These are phyloP conservation scores for Choreutis nemorana DNA, from an alignment of 2,888 invertebrate species.

Conservation along the genomic window DNA sequence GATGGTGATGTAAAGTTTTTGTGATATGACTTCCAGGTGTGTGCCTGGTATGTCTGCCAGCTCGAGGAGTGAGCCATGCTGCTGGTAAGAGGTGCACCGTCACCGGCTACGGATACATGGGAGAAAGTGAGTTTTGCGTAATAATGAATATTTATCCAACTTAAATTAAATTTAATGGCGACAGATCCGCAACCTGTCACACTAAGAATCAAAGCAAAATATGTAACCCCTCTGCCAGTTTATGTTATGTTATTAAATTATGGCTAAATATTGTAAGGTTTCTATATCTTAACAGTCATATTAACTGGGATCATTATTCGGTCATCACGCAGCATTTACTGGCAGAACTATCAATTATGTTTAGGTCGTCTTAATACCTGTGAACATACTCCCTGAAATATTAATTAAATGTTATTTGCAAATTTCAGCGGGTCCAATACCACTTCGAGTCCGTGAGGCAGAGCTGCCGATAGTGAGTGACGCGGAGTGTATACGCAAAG, in stretches of 20 bases:
- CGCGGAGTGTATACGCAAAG: slow-evolving; percentile 90
- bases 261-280: no score
- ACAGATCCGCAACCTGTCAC: no score
- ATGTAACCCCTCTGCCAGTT: no score
- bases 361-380: no score
- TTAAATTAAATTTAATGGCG: background rate
- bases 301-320: no score
- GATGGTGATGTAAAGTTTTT: no score
- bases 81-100: slow-evolving; percentile 92
- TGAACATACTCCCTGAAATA: no score
- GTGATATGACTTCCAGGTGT: slow-evolving; percentile 25
- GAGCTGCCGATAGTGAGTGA: slow-evolving; percentile 93
- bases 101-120: slow-evolving; percentile 95
- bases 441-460: slow-evolving; percentile 87
- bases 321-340: no score
- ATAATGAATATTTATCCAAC: background rate
- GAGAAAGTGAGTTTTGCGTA: slow-evolving; percentile 74
- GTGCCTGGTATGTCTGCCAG: slow-evolving; percentile 87
- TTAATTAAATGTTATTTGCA: background rate
- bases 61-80: slow-evolving; percentile 86
- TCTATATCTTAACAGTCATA: no score
- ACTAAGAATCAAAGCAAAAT: no score
- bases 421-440: slow-evolving; percentile 84
- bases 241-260: no score
- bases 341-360: no score